These are phyloP conservation scores for Brachyptera risi DNA, from an alignment of 2,888 invertebrate genomes.

Conservation along the genomic window DNA sequence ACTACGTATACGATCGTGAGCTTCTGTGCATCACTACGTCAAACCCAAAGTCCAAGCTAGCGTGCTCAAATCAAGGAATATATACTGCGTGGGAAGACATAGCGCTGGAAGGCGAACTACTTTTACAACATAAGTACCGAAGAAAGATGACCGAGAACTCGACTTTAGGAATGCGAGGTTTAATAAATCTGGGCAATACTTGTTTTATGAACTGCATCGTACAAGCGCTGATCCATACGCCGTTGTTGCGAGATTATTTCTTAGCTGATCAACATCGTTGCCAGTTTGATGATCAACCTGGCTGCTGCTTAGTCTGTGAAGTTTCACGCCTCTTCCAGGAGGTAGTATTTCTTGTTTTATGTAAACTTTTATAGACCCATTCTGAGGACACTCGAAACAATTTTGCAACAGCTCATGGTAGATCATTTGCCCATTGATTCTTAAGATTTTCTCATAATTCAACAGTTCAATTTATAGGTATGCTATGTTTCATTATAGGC, in stretches of 20 bases:
- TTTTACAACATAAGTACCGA: slow-evolving; percentile 71
- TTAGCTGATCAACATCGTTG: slow-evolving; percentile 79
- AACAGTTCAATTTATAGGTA: no score
- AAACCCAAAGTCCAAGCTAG: slow-evolving; percentile 35
- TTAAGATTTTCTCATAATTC: no score
- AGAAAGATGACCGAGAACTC: slow-evolving; percentile 76
- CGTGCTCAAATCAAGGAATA: slow-evolving; percentile 38
- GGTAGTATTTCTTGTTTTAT: no score
- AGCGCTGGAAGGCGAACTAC: slow-evolving; percentile 67
- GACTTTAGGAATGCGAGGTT: slow-evolving; percentile 82
- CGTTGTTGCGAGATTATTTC: slow-evolving; percentile 91
- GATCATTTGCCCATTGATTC: no score
- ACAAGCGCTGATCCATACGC: slow-evolving; percentile 92
- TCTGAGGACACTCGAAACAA: no score
- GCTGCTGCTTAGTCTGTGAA: slow-evolving; percentile 91
- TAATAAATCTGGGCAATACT: slow-evolving; percentile 94
- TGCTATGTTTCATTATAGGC: no score
- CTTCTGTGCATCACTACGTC: slow-evolving; percentile 47
- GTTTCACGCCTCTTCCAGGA: slow-evolving; percentile 94
- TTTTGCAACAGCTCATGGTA: no score
- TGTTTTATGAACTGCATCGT: slow-evolving; percentile 99
- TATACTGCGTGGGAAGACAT: slow-evolving; percentile 75
- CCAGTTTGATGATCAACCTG: slow-evolving; percentile 51
- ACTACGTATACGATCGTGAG: slow-evolving; percentile 86
- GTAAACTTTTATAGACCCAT: no score